phyloP scores from a whole-genome alignment of 2,113 vertebrate species.

The Chaetorhynchus papuensis region DNA sequence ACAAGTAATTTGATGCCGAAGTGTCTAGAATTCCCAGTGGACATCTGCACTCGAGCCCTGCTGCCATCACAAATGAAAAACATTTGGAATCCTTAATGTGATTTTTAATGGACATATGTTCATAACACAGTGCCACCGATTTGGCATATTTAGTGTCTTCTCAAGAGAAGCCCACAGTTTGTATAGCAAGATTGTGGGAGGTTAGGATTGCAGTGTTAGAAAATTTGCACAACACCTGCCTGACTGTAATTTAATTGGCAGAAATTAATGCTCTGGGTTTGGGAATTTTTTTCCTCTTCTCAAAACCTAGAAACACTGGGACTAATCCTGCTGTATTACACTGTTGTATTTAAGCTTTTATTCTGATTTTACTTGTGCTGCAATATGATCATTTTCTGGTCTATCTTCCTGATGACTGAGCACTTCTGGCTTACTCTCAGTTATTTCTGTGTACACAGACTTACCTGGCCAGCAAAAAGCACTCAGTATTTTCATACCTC shows the following conservation, averaged over 20 bases:
- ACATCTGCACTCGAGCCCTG: constrained; percentile 44
- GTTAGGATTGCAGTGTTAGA: constrained; percentile 62
- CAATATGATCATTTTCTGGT: neutral
- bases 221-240: constrained; percentile 64
- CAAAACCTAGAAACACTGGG: neutral
- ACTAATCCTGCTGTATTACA: neutral
- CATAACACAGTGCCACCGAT: constrained; percentile 53
- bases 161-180: constrained; percentile 66
- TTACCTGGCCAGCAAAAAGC: neutral
- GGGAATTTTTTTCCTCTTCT: neutral
- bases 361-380: neutral
- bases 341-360: neutral
- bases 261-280: constrained; percentile 40
- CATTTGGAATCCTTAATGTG: constrained; percentile 63
- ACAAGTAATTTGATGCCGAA: constrained; percentile 41
- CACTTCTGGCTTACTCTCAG: neutral
- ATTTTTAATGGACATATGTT: constrained; percentile 66
- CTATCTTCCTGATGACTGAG: neutral
- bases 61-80: constrained; percentile 59
- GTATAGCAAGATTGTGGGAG: constrained; percentile 64
- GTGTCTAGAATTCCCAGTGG: constrained; percentile 54
- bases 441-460: neutral
- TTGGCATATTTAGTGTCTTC: constrained; percentile 65
- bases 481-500: neutral
- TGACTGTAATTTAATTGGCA: constrained; percentile 61